Percentiles rank a stretch among this genome's conserved stretches.
phyloP scores from a whole-genome alignment of 2,113 vertebrate genomes.

The Nannobrachium achirus region DNA sequence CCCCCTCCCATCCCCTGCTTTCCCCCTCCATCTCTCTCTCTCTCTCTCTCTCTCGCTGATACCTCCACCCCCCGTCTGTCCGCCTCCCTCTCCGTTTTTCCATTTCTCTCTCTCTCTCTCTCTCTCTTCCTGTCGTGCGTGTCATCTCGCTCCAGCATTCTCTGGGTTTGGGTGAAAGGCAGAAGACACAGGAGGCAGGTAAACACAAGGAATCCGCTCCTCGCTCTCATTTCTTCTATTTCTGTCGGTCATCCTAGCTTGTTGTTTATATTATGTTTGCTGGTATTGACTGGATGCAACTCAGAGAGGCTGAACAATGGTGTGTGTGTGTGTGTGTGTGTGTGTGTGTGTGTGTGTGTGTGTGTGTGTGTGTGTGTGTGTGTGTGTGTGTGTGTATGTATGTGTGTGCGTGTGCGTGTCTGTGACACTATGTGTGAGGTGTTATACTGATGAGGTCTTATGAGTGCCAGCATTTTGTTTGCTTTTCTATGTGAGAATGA shows the following conservation, averaged over 20 bases:
- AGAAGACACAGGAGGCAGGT: constrained; percentile 72
- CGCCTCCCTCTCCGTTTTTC: constrained; percentile 46
- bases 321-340: constrained; percentile 21
- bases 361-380: background rate
- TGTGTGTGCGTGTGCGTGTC: background rate
- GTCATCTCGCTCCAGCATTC: constrained; percentile 52
- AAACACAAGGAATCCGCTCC: constrained; percentile 55
- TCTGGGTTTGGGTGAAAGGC: constrained; percentile 61
- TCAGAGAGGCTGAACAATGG: constrained; percentile 23
- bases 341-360: constrained; percentile 26
- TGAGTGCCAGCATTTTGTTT: background rate
- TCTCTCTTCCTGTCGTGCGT: constrained; percentile 24
- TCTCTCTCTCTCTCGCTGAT: constrained; percentile 38
- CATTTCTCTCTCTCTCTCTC: constrained; percentile 27
- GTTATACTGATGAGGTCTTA: background rate
- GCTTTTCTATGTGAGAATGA: background rate
- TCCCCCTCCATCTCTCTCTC: constrained; percentile 27
- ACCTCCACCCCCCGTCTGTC: constrained; percentile 5
- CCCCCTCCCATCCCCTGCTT: constrained; percentile 24
- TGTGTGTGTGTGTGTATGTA: too few relatives aligned
- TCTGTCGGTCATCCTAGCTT: background rate
- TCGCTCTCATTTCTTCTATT: background rate
- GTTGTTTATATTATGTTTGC: background rate
- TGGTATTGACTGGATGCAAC: constrained; percentile 15
- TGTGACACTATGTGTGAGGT: background rate